Percentiles rank a stretch among this genome's conserved stretches.
These are phyloP conservation scores for Oxyruncus cristatus DNA, from an alignment of 2,113 vertebrate genomes.

Conservation along the genomic window DNA sequence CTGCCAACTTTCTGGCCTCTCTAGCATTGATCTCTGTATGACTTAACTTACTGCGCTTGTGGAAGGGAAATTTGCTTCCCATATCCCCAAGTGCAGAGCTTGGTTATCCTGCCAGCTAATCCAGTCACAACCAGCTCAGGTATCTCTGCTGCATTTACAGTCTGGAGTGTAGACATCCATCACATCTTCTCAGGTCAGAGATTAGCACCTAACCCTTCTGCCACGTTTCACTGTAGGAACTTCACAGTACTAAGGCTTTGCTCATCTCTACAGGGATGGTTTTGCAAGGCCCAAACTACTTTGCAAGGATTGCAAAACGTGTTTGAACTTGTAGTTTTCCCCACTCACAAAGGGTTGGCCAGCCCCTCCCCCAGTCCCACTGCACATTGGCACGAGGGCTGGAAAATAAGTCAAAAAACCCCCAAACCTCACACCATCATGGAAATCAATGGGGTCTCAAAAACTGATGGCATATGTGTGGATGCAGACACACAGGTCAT, in stretches of 20 bases:
- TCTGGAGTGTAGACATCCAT: background rate
- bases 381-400: background rate
- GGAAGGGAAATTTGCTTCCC: background rate
- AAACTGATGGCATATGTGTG: background rate
- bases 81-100: background rate
- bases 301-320: background rate
- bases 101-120: background rate
- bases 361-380: background rate
- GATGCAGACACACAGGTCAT: background rate
- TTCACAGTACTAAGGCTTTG: background rate
- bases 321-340: background rate
- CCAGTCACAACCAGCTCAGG: background rate
- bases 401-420: background rate
- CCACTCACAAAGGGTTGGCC: background rate
- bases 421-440: background rate
- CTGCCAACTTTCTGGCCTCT: background rate
- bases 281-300: background rate
- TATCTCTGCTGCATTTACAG: background rate
- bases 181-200: background rate
- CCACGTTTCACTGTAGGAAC: background rate
- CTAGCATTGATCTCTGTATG: background rate
- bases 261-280: background rate
- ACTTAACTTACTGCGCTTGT: background rate
- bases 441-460: background rate
- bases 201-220: background rate